Evolutionary conservation across 2,888 invertebrate species (phyloP), one percentile per base, ranked within the genome.

Genomic region (Trachelus troglodyta): DNA sequence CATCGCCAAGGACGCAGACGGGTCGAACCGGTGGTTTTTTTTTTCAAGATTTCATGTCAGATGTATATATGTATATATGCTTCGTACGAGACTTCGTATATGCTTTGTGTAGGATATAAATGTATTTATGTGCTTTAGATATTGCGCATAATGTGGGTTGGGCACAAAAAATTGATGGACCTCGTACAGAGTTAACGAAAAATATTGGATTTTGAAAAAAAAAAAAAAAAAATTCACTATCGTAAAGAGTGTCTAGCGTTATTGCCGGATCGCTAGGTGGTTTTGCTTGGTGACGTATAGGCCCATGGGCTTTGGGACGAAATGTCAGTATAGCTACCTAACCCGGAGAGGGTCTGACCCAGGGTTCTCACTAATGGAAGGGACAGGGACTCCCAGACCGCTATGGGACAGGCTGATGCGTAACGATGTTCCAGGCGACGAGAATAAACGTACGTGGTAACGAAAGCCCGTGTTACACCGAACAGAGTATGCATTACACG

Each of bases 281-380:
- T 23, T 56, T 56, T 0, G 1, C 56, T 23, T 23, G 75, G 69
- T 68, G 69, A 77, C 75, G 77, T 68, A 69, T 11, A 75, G 77
- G 76, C 78, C 78, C 68, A 69, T 34, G 71, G 69, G 69, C 33
- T 31, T 31, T 78, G 77, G 81, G 75, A 77, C 77, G 76, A 78
- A 79, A 80, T 68, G 75, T 74, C 56, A 56, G 56, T 23, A 56
- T 56, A 23, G 56, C 23, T 56, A 56, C 23, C 56, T 23, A 23
- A 56, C 56, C 23, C 56, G 23, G 23, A 9, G 74, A 79, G 80
- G 80, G 77, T 85, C 82, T 81, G 79, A 78, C 77, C 69, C 81
- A 82, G 86, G 87, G 87, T 83, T 56, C 23, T 83, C 83, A 78
- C 82, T 88, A 88, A 87, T 85, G 86, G 83, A 84, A 85, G 87